phyloP scores from a whole-genome alignment of 2,113 vertebrate species.

The Coturnix japonica region DNA sequence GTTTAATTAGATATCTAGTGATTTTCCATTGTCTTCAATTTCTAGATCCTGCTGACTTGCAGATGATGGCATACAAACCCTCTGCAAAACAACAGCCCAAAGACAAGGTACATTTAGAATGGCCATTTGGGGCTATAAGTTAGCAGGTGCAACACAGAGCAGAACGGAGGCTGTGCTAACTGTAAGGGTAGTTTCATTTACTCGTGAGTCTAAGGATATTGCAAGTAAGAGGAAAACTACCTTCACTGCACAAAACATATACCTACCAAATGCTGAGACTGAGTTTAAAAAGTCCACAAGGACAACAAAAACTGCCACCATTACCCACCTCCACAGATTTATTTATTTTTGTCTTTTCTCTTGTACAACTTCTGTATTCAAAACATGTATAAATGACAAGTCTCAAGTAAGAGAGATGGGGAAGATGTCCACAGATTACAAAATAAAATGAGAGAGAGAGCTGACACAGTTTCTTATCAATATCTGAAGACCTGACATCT shows the following conservation, averaged over 20 bases:
- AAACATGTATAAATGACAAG: neutral
- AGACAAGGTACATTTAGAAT: neutral
- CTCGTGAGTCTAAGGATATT: neutral
- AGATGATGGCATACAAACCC: neutral
- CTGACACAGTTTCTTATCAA: neutral
- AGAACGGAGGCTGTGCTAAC: neutral
- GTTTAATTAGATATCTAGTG: neutral
- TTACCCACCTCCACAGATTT: neutral
- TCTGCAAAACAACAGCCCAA: neutral
- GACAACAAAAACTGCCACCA: neutral
- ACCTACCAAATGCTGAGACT: neutral
- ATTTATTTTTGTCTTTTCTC: neutral
- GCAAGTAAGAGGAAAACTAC: neutral
- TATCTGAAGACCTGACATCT: neutral
- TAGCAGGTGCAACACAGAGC: neutral
- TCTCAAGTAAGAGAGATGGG: neutral
- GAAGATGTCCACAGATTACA: neutral
- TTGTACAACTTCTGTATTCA: neutral
- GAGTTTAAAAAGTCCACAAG: neutral
- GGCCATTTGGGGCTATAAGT: neutral
- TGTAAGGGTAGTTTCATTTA: neutral
- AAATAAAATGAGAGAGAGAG: neutral
- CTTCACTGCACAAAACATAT: neutral
- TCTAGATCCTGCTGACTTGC: neutral
- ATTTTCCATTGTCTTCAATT: neutral